phyloP scores from a whole-genome alignment of 2,113 vertebrate genomes.

The Narcine bancroftii region DNA sequence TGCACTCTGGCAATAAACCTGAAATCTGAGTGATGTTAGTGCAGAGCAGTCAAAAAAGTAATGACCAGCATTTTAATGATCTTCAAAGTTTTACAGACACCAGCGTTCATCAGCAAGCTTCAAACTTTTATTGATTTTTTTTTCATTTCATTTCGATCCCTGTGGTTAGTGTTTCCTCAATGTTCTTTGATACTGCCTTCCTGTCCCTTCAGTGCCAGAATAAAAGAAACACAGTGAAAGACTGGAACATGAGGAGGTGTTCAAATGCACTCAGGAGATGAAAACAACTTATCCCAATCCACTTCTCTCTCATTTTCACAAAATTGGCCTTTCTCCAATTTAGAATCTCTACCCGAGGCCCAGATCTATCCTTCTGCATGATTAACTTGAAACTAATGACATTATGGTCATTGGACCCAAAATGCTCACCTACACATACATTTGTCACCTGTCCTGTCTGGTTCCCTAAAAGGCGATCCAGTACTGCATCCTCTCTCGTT shows the following conservation, averaged over 20 bases:
- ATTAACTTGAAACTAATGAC: too few relatives aligned
- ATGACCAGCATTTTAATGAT: not conserved
- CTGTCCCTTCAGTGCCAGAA: not conserved
- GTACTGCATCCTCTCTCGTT: too few relatives aligned
- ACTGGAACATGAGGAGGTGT: not conserved
- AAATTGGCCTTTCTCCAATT: too few relatives aligned
- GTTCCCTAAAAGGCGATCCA: too few relatives aligned
- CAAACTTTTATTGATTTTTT: not conserved
- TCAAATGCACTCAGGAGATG: not conserved
- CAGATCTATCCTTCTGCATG: too few relatives aligned
- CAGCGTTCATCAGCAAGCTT: not conserved
- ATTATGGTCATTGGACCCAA: too few relatives aligned
- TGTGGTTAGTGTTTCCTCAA: not conserved
- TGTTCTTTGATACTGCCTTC: not conserved
- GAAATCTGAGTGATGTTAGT: not conserved
- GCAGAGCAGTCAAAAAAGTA: not conserved
- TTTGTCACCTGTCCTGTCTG: too few relatives aligned
- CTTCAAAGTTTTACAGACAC: not conserved
- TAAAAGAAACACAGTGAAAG: not conserved
- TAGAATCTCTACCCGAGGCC: too few relatives aligned
- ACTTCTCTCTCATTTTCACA: too few relatives aligned
- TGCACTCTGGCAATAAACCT: too few relatives aligned
- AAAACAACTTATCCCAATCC: not conserved
- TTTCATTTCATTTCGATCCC: constrained; percentile 8
- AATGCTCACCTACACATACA: too few relatives aligned